These are phyloP conservation scores for Gallinago media DNA, from an alignment of 2,113 vertebrate species.

Conservation along the genomic window DNA sequence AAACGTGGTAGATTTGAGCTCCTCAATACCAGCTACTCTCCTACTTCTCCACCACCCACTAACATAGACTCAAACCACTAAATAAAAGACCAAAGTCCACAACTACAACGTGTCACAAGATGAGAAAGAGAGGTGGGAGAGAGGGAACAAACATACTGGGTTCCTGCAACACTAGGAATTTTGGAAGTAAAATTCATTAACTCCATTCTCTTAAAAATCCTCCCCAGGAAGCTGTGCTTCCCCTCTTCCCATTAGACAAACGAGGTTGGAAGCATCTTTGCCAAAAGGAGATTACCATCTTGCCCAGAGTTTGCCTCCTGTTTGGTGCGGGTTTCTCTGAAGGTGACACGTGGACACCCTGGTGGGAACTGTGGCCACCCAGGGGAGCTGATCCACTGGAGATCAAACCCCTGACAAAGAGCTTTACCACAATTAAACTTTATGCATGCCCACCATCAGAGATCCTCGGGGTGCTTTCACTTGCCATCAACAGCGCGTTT, in stretches of 20 bases:
- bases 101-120: not conserved
- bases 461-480: conserved; percentile 22
- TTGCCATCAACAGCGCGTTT: conserved; percentile 38
- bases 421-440: not conserved
- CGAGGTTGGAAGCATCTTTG: not conserved
- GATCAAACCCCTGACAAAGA: not conserved
- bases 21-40: too few relatives aligned
- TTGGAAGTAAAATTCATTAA: not conserved
- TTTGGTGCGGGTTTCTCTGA: not conserved
- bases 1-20: too few relatives aligned
- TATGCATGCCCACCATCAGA: not conserved
- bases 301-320: not conserved
- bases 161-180: not conserved
- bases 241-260: not conserved
- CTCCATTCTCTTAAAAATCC: not conserved
- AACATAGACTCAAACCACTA: not conserved
- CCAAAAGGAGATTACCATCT: not conserved
- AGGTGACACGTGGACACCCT: not conserved
- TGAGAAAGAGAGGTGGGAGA: not conserved
- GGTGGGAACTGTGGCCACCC: not conserved
- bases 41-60: not conserved
- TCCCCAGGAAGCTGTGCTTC: not conserved
- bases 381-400: not conserved
- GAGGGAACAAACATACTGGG: not conserved
- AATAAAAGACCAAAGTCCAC: not conserved